Base-by-base conservation (phyloP, 2,888 invertebrate species). In the Hirudinaria manillensis region DNA sequence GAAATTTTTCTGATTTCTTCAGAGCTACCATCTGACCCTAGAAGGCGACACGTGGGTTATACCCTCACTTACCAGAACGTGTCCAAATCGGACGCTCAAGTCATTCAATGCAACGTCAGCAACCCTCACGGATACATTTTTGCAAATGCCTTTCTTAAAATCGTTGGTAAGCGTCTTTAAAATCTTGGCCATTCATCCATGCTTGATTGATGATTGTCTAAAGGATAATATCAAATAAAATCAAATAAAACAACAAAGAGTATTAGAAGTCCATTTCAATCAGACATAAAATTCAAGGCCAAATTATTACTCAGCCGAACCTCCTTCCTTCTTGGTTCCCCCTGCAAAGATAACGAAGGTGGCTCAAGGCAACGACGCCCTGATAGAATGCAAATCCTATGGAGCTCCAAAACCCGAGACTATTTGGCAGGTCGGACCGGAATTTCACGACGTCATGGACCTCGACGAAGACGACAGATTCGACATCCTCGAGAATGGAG, bases 401-500 rank as follows among this genome's bases (percentile, higher is more conserved):
- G 98, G 97, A 77, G 96, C 97, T 6, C 99, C 99, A 29, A 92
- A 92, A 83, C 98, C 99, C 0, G 89, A 90, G 82, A 92, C 98
- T 72, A 92, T 92, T 84, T 98, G 97, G 97, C 89, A 91, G 75
- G 68, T 75, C 13, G 75, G 71, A n/a, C 38, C 24, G 19, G 13
- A 75, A 24, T 7, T 32, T 3, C 27, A 24, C 19, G 51, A 29
- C 21, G 53, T 71, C 6, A 32, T 38, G 16, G 72, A 76, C 16
- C n/a, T 27, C 16, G 66, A 55, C 16, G 51, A 61, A 36, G 73
- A 65, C 34, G 51, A 72, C 67, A 67, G 45, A 36, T 72, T 53
- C 32, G 53, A 38, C 51, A 27, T 72, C n/a, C 67, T 34, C 10
- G 73, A 67, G 34, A 73, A 74, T 45, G 68, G 70, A 45, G 61